Base-by-base conservation (phyloP, 2,888 invertebrate species). In the Nycteola revayana region DNA sequence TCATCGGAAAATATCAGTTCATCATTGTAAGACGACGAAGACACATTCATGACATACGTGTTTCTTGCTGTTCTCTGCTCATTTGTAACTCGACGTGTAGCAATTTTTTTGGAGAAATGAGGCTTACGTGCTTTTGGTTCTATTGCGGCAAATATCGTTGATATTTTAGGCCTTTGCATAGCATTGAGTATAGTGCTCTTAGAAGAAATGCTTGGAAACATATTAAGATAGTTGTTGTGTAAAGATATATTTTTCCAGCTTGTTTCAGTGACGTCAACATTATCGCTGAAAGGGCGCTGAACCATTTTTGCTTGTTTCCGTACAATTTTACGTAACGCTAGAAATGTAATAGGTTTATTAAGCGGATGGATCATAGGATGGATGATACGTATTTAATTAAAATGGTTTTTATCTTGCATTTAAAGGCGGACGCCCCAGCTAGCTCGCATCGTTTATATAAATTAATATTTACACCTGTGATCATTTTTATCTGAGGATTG, bases 241-340 rank as follows among this genome's bases (percentile, higher is more conserved):
- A 34, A 0, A 3, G 31, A 24, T 10, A 28, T 26, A 30, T 65
- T 66, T 10, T 25, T 55, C 59, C 56, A 60, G 24, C 41, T 11
- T 7, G 40, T 28, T 18, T 35, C 42, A n/a, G 34, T 32, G 10
- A 33, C 21, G n/a, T n/a, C 50, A 7, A 44, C 48, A 7, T 38
- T 49, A 1, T 76, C 78, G 49, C 78, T 82, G 38, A 82, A 84
- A 1, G 85, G 82, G 26, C 68, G 70, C 42, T 75, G 83, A 7
- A 85, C 74, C 86, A 87, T 87, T 70, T 85, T 86, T 1, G 80
- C 76, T 41, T 84, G 80, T 37, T 76, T 74, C 7, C 86, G 68
- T 4, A 87, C 82, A 29, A 87, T 85, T 58, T 85, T 87, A 7
- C 86, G 73, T 21, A 86, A 60, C 7, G 85, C 86, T 86, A 66